Percentiles rank a stretch among this genome's conserved stretches.
Evolutionary conservation across 2,113 vertebrate genomes (phyloP).

Genomic region (Pseudois nayaur): DNA sequence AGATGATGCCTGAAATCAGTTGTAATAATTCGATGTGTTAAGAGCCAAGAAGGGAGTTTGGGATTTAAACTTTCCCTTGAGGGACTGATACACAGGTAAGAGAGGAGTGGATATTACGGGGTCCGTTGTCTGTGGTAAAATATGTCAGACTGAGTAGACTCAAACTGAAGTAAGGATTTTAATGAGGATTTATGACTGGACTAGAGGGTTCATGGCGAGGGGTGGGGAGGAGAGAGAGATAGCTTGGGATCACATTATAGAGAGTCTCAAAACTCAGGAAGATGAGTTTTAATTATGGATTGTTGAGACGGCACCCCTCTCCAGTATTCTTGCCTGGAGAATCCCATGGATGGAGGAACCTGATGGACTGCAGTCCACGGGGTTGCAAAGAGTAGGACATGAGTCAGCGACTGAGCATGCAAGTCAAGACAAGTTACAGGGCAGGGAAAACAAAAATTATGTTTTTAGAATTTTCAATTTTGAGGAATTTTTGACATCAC

Average conservation of each 20-base stretch:
- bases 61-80: not conserved
- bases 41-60: not conserved
- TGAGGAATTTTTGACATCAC: not conserved
- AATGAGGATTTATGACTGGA: not conserved
- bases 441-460: not conserved
- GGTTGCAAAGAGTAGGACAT: not conserved
- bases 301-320: not conserved
- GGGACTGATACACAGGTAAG: not conserved
- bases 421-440: not conserved
- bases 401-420: not conserved
- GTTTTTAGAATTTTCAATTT: not conserved
- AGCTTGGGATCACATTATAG: not conserved
- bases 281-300: not conserved
- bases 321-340: not conserved
- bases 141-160: not conserved
- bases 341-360: not conserved
- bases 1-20: not conserved
- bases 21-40: not conserved
- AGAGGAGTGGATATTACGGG: not conserved
- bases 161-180: not conserved
- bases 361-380: not conserved
- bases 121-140: not conserved
- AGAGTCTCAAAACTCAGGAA: not conserved
- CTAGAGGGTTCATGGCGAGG: not conserved
- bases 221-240: not conserved